Evolutionary conservation across 2,888 invertebrate species (phyloP).

Genomic region (Tanaodytes sp.): DNA sequence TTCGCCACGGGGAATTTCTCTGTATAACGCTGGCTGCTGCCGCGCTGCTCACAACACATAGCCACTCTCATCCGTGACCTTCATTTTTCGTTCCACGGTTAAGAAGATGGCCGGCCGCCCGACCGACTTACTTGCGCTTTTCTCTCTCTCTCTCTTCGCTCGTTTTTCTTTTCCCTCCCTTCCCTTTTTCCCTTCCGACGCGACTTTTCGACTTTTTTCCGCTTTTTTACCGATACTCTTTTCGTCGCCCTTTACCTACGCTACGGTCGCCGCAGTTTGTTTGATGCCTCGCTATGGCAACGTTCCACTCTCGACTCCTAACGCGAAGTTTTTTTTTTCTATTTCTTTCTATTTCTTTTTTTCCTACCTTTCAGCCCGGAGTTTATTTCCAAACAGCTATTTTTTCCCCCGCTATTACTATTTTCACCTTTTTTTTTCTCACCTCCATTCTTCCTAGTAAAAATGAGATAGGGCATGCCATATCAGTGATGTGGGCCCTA

Average conservation of each 20-base stretch:
- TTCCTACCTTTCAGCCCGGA: no score
- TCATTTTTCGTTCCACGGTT: conserved; percentile 38
- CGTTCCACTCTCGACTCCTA: neutral
- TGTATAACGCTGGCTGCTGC: conserved; percentile 54
- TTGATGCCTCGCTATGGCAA: conserved; percentile 11
- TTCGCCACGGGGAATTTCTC: conserved; percentile 52
- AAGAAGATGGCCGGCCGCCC: conserved; percentile 39
- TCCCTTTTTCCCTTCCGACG: neutral
- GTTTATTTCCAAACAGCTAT: no score
- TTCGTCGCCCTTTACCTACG: neutral
- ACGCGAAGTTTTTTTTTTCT: no score
- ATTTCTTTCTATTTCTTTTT: neutral
- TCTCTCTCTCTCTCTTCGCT: conserved; percentile 8
- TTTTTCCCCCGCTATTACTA: no score
- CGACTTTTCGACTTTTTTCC: neutral
- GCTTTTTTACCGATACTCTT: neutral
- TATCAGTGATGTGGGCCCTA: no score
- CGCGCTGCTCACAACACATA: conserved; percentile 32
- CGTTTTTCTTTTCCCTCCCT: neutral
- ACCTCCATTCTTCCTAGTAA: no score
- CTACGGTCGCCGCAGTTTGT: neutral
- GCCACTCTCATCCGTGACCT: conserved; percentile 48
- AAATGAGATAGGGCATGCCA: no score
- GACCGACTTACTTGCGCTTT: conserved; percentile 34
- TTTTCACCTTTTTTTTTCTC: no score